Evolutionary conservation across 2,888 invertebrate species (phyloP), one percentile per base, ranked within the genome.

Genomic region (Drosophila lutescens): DNA sequence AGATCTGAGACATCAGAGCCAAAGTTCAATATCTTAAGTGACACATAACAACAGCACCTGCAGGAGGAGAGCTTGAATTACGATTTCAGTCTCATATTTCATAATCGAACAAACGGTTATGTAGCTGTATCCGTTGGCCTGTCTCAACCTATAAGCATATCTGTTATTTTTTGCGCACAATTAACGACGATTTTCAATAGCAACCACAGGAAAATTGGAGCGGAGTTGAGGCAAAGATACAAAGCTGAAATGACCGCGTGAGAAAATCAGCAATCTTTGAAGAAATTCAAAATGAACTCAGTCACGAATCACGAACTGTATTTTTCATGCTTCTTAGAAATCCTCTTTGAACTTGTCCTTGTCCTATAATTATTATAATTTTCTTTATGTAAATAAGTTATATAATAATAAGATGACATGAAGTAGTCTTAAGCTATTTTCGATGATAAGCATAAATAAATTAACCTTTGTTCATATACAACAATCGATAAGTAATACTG

Each of bases 1-100:
- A 58, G 30, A 56, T 38, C 40, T 26, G 26, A 26, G 43, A 51
- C 72, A 68, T 50, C 46, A 34, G 51, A 70, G 74, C 50, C 56
- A 83, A 62, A 86, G 84, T 80, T 72, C 72, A 70, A 74, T 63
- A 69, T 57, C 30, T 57, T 13, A 56, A 66, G 15, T 84, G 74
- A 63, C 86, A 74, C 17, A 49, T 13, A 32, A 32, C 32, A 32
- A 40, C 46, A 67, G 66, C 84, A 80, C 50, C 81, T 81, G 76
- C 60, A 51, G 44, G 32, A 56, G 44, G 32, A 54, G 40, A 54
- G 55, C 47, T 78, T 43, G 38, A 56, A 60, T 81, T 81, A 40
- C 79, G 53, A 53, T 61, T 47, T 40, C 57, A 9, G 56, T 74
- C 53, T 86, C 79, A 56, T 57, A 71, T 81, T 74, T 81, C 81